Conservation (phyloP, 2,113 vertebrate species). For the Nanorana parkeri region DNA sequence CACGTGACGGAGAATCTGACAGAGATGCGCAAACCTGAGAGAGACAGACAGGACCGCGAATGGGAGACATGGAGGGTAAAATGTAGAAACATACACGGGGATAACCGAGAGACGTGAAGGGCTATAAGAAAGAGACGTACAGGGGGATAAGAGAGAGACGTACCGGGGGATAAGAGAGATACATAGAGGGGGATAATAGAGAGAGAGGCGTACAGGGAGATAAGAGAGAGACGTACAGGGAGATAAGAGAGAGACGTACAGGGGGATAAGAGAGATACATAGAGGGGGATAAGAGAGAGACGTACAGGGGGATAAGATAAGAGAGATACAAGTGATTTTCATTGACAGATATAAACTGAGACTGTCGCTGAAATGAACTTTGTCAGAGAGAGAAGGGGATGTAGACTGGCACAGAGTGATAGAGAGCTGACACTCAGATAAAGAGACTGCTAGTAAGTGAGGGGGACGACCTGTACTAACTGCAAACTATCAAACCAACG, state of each 20-base stretch:
- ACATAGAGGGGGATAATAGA: background rate
- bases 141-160: background rate
- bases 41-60: too few relatives aligned
- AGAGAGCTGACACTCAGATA: background rate
- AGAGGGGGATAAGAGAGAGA: background rate
- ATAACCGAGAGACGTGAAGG: background rate
- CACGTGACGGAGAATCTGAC: slow-evolving; percentile 33
- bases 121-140: background rate
- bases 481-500: too few relatives aligned
- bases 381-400: background rate
- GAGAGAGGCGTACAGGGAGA: background rate
- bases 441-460: too few relatives aligned
- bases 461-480: too few relatives aligned
- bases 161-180: background rate
- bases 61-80: background rate
- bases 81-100: background rate
- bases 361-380: background rate
- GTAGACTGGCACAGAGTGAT: background rate
- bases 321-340: background rate
- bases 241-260: background rate
- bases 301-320: background rate
- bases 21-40: slow-evolving; percentile 13
- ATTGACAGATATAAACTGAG: background rate
- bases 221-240: background rate
- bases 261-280: background rate